A percentile compares a stretch with the other conserved stretches of the same genome.
Evolutionary conservation across 2,113 vertebrate genomes (phyloP).

Genomic region (Oceanites oceanicus): DNA sequence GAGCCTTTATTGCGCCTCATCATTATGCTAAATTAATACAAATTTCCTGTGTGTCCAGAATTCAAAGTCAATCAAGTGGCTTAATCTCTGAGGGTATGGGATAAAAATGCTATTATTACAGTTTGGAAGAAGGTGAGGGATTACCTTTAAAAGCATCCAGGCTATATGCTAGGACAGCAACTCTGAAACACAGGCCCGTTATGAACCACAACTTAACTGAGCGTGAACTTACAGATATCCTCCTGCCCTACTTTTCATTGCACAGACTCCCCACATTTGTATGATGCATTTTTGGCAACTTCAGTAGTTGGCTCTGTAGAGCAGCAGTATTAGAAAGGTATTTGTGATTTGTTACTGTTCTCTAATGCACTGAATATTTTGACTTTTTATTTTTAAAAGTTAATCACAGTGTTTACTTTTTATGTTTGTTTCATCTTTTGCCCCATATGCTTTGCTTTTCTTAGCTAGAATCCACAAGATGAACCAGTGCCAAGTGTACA

Average conservation of each 20-base stretch:
- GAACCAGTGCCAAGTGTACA: slow-evolving; percentile 25
- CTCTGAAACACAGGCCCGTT: neutral
- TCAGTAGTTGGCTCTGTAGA: neutral
- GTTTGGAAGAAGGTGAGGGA: slow-evolving; percentile 41
- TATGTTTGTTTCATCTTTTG: slow-evolving; percentile 47
- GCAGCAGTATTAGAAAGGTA: slow-evolving; percentile 24
- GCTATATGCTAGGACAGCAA: slow-evolving; percentile 26
- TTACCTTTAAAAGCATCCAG: slow-evolving; percentile 43
- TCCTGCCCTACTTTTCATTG: slow-evolving; percentile 23
- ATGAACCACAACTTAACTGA: neutral
- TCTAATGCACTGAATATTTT: slow-evolving; percentile 49
- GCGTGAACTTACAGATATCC: neutral
- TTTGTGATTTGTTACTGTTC: slow-evolving; percentile 54
- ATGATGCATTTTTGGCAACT: neutral
- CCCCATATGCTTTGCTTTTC: slow-evolving; percentile 26
- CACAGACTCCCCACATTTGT: neutral
- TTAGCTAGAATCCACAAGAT: neutral
- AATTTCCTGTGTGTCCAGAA: slow-evolving; percentile 71
- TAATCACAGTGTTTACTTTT: slow-evolving; percentile 40
- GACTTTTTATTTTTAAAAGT: slow-evolving; percentile 34
- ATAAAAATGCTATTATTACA: slow-evolving; percentile 64
- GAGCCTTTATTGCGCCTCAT: slow-evolving; percentile 62
- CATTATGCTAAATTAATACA: slow-evolving; percentile 71
- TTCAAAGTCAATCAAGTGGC: slow-evolving; percentile 68
- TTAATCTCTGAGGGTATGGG: slow-evolving; percentile 47